Evolutionary conservation across 2,888 invertebrate species (phyloP).

Genomic region (Carcina quercana): DNA sequence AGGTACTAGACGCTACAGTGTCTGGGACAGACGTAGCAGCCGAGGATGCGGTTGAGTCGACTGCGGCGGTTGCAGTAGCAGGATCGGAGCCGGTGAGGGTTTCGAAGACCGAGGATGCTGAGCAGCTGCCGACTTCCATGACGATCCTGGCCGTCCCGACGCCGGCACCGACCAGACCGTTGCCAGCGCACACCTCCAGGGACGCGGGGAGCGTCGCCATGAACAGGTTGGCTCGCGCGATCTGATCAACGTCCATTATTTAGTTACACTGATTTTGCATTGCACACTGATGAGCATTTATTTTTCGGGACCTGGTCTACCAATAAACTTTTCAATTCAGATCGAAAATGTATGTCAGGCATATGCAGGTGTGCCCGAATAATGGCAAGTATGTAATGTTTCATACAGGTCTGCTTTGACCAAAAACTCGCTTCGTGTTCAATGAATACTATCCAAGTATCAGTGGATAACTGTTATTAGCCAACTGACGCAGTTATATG

Average conservation of each 20-base stretch:
- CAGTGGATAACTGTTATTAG: too few species aligned
- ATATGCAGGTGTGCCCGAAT: too few species aligned
- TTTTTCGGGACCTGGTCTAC: background rate
- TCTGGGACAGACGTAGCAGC: background rate
- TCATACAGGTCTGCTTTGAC: too few species aligned
- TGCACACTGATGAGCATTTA: background rate
- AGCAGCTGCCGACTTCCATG: conserved; percentile 48
- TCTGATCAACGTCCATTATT: conserved; percentile 27
- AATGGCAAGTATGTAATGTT: too few species aligned
- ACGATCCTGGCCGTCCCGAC: conserved; percentile 44
- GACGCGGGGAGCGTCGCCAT: conserved; percentile 45
- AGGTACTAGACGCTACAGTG: background rate
- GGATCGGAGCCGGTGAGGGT: conserved; percentile 31
- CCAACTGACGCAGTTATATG: too few species aligned
- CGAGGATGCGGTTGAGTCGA: background rate
- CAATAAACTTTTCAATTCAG: background rate
- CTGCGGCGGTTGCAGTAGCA: conserved; percentile 9
- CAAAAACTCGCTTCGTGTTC: too few species aligned
- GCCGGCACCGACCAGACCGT: conserved; percentile 42
- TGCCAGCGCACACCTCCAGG: conserved; percentile 51
- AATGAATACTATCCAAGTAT: too few species aligned
- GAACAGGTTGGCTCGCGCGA: conserved; percentile 46
- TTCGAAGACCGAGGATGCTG: conserved; percentile 35
- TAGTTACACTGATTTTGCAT: background rate
- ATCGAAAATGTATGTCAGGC: too few species aligned